phyloP scores from a whole-genome alignment of 2,888 invertebrate genomes.

The Eilema caniola region DNA sequence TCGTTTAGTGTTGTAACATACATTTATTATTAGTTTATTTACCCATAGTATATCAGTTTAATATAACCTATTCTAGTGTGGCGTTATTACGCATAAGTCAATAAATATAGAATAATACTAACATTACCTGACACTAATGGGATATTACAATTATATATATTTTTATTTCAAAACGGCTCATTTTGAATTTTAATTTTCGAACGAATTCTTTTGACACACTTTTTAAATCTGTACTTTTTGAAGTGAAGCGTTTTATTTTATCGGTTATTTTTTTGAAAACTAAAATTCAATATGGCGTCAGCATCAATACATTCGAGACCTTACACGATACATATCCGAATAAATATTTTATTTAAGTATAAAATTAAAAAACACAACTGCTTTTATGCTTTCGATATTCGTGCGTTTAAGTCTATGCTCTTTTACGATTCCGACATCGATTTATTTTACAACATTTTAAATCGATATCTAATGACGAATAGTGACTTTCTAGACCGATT shows the following conservation, averaged over 20 bases:
- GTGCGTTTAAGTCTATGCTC: constrained; percentile 62
- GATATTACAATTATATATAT: constrained; percentile 70
- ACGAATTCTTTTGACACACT: constrained; percentile 13
- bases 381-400: constrained; percentile 75
- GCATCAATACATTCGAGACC: constrained; percentile 48
- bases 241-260: constrained; percentile 22
- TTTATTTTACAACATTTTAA: constrained; percentile 47
- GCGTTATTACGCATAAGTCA: constrained; percentile 52
- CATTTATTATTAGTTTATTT: constrained; percentile 38
- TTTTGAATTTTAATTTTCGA: constrained; percentile 39
- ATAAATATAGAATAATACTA: constrained; percentile 58
- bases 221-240: constrained; percentile 38
- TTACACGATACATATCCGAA: constrained; percentile 80
- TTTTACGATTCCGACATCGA: constrained; percentile 54
- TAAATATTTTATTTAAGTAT: constrained; percentile 82
- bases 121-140: constrained; percentile 70
- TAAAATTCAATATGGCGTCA: constrained; percentile 52
- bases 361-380: constrained; percentile 84
- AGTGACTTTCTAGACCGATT: constrained; percentile 49
- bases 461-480: constrained; percentile 41
- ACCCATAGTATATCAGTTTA: constrained; percentile 49
- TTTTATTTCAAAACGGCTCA: constrained; percentile 44
- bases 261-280: constrained; percentile 37
- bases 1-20: constrained; percentile 40
- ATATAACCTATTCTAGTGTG: constrained; percentile 43